Base-by-base conservation (phyloP, 2,797 vertebrate species). In the Gymnothorax reevesii region DNA sequence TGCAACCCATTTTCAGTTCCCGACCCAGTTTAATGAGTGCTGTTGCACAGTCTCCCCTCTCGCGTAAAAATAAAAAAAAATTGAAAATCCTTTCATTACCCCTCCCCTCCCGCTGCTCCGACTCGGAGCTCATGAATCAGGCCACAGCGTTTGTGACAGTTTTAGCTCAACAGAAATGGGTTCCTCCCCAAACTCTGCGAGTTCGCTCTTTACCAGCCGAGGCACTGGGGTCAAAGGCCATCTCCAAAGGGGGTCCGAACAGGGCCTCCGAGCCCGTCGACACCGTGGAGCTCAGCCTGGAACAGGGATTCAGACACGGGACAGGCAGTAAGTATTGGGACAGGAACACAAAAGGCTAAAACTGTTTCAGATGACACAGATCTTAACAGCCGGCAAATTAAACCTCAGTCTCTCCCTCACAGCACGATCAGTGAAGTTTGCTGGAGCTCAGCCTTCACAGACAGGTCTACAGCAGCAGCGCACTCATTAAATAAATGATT, bases 221-320 rank as follows among this genome's bases (percentile, higher is more conserved):
- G 89, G 97, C 97, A 91, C 97, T 97, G 0, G 95, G 96, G 87
- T 98, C 97, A 33, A 97, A 97, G 84, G 97, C 94, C 0, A 96
- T 95, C 84, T 98, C 97, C 87, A 98, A 93, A 0, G 97, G 97
- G 0, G 97, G 97, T 52, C 98, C 97, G 0, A 98, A 99, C 73
- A 98, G 94, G 7, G 94, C 95, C 82, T 96, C 95, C 2, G 96
- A 91, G 20, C 94, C 90, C 0, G 94, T 90, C 0, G 94, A 95
- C 0, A 88, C 92, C 12, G 95, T 91, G 33, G 92, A 55, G 90
- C 89, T 92, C 91, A 95, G 84, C 96, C 96, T 96, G 91, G 60
- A 71, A 83, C n/a, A 85, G 57, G 84, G 55, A 84, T 2, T 42
- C 62, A 82, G 17, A 69, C 69, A 77, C 49, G 20, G 57, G 49